A percentile compares a stretch with the other conserved stretches of the same genome.
Conservation (phyloP, 2,113 vertebrate genomes). For the Phyllostomus hastatus region DNA sequence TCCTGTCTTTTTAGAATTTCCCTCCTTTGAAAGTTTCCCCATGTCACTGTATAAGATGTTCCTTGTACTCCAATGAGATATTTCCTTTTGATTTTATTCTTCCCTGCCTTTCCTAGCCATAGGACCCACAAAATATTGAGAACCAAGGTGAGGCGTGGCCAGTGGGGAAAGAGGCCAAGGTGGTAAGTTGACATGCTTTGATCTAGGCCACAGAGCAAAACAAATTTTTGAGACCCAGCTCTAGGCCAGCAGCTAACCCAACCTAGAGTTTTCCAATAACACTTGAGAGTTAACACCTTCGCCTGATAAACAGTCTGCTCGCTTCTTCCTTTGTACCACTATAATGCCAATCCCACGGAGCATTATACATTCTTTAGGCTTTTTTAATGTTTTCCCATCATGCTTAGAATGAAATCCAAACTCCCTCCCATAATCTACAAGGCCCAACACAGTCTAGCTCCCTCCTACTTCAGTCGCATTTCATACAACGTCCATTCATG, state of each 20-base stretch:
- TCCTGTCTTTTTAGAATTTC: not conserved
- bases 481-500: not conserved
- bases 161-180: not conserved
- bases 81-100: constrained; percentile 13
- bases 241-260: not conserved
- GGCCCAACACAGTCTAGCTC: not conserved
- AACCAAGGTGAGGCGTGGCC: not conserved
- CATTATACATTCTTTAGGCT: not conserved
- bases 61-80: not conserved
- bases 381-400: not conserved
- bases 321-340: not conserved
- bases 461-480: not conserved
- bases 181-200: not conserved
- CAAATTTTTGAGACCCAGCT: not conserved
- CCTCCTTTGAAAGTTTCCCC: not conserved
- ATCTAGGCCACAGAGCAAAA: not conserved
- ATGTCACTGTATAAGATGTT: not conserved
- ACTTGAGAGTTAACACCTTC: not conserved
- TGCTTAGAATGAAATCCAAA: not conserved
- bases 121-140: not conserved
- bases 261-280: not conserved
- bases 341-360: not conserved
- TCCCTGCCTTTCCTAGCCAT: not conserved
- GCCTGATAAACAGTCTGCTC: not conserved
- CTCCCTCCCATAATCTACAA: not conserved